Base-by-base conservation (phyloP, 2,888 invertebrate species). In the Mesochorus sp. region DNA sequence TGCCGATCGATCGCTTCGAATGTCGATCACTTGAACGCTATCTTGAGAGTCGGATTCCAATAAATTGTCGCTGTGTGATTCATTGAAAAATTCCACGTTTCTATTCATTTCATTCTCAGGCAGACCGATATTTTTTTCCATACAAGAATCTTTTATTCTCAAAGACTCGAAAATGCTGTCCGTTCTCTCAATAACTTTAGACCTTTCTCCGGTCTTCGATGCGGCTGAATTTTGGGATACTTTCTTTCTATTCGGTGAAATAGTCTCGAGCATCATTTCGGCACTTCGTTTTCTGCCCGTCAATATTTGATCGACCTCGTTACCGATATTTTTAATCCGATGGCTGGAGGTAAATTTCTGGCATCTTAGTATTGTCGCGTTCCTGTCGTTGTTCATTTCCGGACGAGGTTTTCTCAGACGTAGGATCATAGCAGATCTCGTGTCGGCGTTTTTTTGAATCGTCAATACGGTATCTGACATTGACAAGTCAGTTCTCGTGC, bases 311-410 rank as follows among this genome's bases (percentile, higher is more conserved):
- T 61, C 55, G 26, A 77, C 72, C 44, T 49, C 73, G 28, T 73
- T 73, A 10, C 61, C 73, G 8, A 67, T 37, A 53, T 0, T 14
- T 26, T 53, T 72, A 5, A 72, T 44, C 6, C 62, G 62, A 49
- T 77, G 77, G 34, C 39, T 55, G 26, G 73, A 73, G 6, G 73
- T 78, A 47, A 55, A 68, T 34, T 49, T 34, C n/a, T 28, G 72
- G 31, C 37, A 64, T 17, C n/a, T 42, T 28, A 39, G 24, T 5
- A 55, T 55, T 4, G 34, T 14, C 10, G 42, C 42, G 2, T 67
- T 51, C n/a, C 31, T 5, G 2, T 37, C 39, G 17, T n/a, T n/a
- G n/a, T n/a, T n/a, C n/a, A n/a, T n/a, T n/a, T 61, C 59, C 0
- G 31, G 57, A 61, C 49, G 44, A 8, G 61, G 31, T 39, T 73